Percentiles rank a stretch among this genome's conserved stretches.
phyloP scores from a whole-genome alignment of 2,113 vertebrate species.

The Forbesichthys agassizii region DNA sequence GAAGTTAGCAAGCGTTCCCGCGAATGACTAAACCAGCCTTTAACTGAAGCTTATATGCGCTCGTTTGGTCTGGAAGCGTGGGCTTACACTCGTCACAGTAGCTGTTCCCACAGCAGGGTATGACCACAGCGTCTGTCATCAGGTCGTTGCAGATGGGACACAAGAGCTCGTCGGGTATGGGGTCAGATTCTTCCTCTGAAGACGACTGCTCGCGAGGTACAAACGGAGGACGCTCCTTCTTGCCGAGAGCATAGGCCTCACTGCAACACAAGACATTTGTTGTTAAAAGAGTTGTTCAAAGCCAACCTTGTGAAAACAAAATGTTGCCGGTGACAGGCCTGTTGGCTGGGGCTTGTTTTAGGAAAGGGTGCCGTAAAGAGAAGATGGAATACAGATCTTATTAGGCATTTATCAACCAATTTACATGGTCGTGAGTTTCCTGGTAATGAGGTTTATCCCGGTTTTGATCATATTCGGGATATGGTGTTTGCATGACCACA shows the following conservation, averaged over 20 bases:
- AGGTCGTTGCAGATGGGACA: conserved; percentile 98
- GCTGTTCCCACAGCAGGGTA: conserved; percentile 98
- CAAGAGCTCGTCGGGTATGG: conserved; percentile 93
- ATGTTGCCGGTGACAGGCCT: too few relatives aligned
- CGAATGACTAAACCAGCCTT: too few relatives aligned
- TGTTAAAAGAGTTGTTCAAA: not conserved
- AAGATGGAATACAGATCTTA: too few relatives aligned
- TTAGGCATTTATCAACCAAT: too few relatives aligned
- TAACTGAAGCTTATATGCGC: not conserved
- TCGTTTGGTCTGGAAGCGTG: not conserved
- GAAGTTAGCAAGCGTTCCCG: too few relatives aligned
- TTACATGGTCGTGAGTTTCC: too few relatives aligned
- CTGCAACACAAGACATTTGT: conserved; percentile 60
- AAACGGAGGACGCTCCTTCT: conserved; percentile 98
- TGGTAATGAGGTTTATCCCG: too few relatives aligned
- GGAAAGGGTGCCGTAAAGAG: too few relatives aligned
- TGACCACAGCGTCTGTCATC: conserved; percentile 96
- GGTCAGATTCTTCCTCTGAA: conserved; percentile 92
- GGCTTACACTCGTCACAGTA: conserved; percentile 98
- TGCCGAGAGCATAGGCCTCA: conserved; percentile 95
- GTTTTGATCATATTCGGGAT: too few relatives aligned
- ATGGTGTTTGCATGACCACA: too few relatives aligned
- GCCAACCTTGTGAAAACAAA: not conserved
- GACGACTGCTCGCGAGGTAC: conserved; percentile 91
- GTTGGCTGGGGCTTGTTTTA: too few relatives aligned